Evolutionary conservation across 2,797 vertebrate genomes (phyloP), one percentile per base, ranked within the genome.

Genomic region (Myotis vivesi): DNA sequence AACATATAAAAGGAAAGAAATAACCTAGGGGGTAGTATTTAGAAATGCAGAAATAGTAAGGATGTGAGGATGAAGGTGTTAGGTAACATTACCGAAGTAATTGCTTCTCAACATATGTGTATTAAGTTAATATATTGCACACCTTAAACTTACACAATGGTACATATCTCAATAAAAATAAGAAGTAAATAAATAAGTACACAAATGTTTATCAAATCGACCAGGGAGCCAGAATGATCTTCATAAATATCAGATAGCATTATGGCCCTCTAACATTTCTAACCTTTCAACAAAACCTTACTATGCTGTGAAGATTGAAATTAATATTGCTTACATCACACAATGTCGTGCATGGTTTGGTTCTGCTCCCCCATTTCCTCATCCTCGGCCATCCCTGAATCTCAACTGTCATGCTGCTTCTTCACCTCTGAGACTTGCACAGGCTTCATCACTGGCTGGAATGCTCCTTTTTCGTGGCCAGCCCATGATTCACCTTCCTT

Each of bases 371-470:
- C 25, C 71, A 10, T 25, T 68, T 25, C 55, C 30, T 33, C 30
- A 1, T 16, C 25, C 23, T 28, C 11, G 0, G 3, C 36, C 5
- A 22, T 12, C 7, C n/a, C 49, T 8, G 4, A 20, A 6, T 33
- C 73, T 33, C 30, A 33, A 33, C 10, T 33, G 20, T 7, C 1
- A 2, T 23, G 49, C 7, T 68, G 64, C 75, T 5, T 6, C 20
- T 23, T 5, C 22, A 30, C 33, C 38, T 72, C 16, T 33, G 33
- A 13, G 12, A 53, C 5, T 9, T 1, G 1, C 23, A 3, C 7
- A 41, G 13, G 17, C 22, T 41, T 0, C 2, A 3, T 15, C 38
- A 4, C 15, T 3, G 9, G 44, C 28, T 20, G 22, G 30, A 22
- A 22, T 2, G 10, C 2, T 8, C 71, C 8, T 36, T 4, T 5